Evolutionary conservation across 2,113 vertebrate species (phyloP).

Genomic region (Caretta caretta): DNA sequence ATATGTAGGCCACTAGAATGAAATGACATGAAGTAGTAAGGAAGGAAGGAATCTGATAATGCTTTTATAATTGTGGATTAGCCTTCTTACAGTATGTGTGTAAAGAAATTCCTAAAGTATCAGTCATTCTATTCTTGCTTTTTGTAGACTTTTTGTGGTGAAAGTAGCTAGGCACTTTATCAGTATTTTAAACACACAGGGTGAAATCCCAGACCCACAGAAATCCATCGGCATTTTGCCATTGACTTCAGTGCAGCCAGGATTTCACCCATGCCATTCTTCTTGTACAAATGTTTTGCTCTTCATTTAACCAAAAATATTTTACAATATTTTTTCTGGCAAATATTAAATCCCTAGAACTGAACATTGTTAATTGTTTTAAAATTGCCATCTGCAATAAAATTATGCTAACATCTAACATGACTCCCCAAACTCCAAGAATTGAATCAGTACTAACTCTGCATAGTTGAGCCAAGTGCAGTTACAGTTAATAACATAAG

Average conservation of each 20-base stretch:
- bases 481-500: neutral
- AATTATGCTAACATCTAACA: neutral
- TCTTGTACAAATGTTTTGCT: neutral
- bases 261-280: fast-evolving
- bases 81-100: neutral
- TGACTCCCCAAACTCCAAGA: neutral
- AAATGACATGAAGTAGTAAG: neutral
- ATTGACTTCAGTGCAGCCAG: fast-evolving
- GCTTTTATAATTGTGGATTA: neutral
- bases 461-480: constrained; percentile 1
- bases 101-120: neutral
- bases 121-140: neutral
- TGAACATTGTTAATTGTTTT: neutral
- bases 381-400: neutral
- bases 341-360: constrained; percentile 1
- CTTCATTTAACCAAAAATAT: neutral
- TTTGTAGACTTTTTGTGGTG: neutral
- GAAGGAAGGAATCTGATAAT: neutral
- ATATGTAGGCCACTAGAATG: neutral
- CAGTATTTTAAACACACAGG: neutral
- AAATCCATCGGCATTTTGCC: neutral
- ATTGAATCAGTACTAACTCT: constrained; percentile 25
- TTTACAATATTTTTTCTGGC: neutral
- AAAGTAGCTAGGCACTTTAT: neutral
- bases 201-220: neutral